A percentile compares a stretch with the other conserved stretches of the same genome.
Conservation (phyloP, 1,140 invertebrate genomes). For the Hypsibius dujardini region DNA sequence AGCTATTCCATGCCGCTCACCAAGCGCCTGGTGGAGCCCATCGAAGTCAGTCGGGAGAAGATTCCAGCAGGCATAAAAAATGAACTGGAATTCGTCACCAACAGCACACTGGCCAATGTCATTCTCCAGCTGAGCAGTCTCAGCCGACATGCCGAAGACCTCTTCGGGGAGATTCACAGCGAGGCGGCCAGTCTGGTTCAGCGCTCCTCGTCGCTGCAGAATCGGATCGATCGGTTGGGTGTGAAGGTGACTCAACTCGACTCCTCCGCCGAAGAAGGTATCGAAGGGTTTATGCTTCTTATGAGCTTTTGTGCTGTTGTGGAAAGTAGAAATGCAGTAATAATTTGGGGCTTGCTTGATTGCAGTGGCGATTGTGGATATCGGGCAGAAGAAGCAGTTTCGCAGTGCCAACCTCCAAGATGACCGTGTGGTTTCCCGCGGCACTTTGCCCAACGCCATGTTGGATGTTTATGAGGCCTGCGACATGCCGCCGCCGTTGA, state of each 20-base stretch:
- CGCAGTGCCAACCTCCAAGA: conserved; percentile 77
- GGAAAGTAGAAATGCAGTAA: no score
- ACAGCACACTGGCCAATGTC: conserved; percentile 83
- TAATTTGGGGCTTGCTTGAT: conserved; percentile 28
- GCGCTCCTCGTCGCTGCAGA: conserved; percentile 67
- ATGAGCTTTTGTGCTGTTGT: conserved; percentile 20
- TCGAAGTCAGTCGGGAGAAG: conserved; percentile 69
- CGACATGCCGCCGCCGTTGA: conserved; percentile 79
- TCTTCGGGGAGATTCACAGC: conserved; percentile 76
- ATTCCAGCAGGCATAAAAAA: conserved; percentile 59
- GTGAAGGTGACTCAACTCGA: conserved; percentile 87
- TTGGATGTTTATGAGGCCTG: conserved; percentile 70
- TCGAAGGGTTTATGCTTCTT: conserved; percentile 20
- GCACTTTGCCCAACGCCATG: conserved; percentile 89
- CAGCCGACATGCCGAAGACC: conserved; percentile 86
- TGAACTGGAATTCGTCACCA: conserved; percentile 88
- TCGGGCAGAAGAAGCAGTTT: conserved; percentile 87
- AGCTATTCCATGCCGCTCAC: conserved; percentile 96
- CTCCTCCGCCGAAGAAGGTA: conserved; percentile 82
- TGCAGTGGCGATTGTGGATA: conserved; percentile 81
- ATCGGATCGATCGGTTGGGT: conserved; percentile 72
- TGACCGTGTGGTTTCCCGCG: conserved; percentile 82
- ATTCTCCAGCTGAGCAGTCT: conserved; percentile 69
- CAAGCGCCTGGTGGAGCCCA: conserved; percentile 78
- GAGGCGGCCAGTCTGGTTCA: conserved; percentile 67